Evolutionary conservation across 2,113 vertebrate species (phyloP).

Genomic region (Cygnus buccinator): DNA sequence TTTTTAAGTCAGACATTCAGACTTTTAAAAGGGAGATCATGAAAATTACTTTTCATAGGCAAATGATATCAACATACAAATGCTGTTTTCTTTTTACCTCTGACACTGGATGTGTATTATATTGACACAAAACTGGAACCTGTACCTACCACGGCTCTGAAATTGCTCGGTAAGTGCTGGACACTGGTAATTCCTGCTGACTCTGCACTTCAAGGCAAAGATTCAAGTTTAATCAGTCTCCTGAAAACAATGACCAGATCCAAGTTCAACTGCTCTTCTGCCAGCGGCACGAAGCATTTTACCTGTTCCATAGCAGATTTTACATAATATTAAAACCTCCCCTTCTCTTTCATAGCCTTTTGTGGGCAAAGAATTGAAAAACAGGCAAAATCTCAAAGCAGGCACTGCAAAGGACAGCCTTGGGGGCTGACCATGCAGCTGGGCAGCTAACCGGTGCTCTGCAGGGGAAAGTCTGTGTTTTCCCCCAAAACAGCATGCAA

Average conservation of each 20-base stretch:
- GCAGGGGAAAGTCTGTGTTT: not conserved
- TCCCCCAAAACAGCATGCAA: not conserved
- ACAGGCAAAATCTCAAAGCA: not conserved
- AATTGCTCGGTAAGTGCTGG: not conserved
- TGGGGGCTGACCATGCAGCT: not conserved
- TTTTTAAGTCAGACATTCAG: not conserved
- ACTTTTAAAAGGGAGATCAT: not conserved
- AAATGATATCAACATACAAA: not conserved
- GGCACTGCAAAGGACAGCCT: not conserved
- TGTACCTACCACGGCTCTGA: not conserved
- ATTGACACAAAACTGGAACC: not conserved
- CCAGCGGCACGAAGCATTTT: not conserved
- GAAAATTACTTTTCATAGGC: not conserved
- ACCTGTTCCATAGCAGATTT: not conserved
- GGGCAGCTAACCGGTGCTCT: not conserved
- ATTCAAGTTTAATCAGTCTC: not conserved
- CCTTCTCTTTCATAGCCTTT: not conserved
- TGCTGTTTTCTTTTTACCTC: not conserved
- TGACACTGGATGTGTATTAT: not conserved
- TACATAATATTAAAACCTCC: not conserved
- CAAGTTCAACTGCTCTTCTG: not conserved
- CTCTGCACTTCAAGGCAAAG: not conserved
- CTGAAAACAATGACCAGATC: slow-evolving; percentile 3
- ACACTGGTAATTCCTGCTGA: not conserved
- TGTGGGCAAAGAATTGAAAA: not conserved